A percentile compares a stretch with the other conserved stretches of the same genome.
These are phyloP conservation scores for Apantesis nais DNA, from an alignment of 2,888 invertebrate species.

Conservation along the genomic window DNA sequence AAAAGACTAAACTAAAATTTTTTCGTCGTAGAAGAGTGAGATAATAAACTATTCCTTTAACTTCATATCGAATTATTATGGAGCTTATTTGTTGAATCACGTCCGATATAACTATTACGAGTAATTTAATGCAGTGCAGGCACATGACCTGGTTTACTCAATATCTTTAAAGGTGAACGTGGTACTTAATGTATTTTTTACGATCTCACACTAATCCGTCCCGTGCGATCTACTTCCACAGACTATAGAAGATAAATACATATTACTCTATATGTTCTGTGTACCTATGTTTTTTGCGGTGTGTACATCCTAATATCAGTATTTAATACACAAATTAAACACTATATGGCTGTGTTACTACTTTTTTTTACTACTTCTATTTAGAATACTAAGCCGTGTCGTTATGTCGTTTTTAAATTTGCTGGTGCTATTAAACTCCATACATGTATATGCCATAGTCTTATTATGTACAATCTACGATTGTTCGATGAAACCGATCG, in stretches of 20 bases:
- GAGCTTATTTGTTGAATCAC: constrained; percentile 7
- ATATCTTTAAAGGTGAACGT: constrained; percentile 9
- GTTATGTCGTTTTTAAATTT: too few species aligned
- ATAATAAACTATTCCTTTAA: neutral
- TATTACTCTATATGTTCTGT: neutral
- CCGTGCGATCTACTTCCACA: neutral
- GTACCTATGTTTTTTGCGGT: neutral
- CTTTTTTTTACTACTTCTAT: neutral
- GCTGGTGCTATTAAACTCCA: too few species aligned
- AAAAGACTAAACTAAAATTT: neutral
- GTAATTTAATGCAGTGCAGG: constrained; percentile 14
- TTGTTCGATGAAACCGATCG: neutral
- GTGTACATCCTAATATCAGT: neutral
- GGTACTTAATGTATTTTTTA: constrained; percentile 6
- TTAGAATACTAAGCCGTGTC: neutral
- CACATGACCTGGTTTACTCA: constrained; percentile 3
- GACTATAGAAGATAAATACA: neutral
- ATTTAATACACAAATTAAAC: neutral
- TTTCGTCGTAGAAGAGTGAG: neutral
- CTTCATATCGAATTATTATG: constrained; percentile 1
- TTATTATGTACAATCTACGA: neutral
- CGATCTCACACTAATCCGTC: constrained; percentile 3
- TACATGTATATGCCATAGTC: neutral
- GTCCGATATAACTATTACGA: constrained; percentile 18
- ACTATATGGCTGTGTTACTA: neutral